phyloP scores from a whole-genome alignment of 2,888 invertebrate species.

The Dendrolimus pini region DNA sequence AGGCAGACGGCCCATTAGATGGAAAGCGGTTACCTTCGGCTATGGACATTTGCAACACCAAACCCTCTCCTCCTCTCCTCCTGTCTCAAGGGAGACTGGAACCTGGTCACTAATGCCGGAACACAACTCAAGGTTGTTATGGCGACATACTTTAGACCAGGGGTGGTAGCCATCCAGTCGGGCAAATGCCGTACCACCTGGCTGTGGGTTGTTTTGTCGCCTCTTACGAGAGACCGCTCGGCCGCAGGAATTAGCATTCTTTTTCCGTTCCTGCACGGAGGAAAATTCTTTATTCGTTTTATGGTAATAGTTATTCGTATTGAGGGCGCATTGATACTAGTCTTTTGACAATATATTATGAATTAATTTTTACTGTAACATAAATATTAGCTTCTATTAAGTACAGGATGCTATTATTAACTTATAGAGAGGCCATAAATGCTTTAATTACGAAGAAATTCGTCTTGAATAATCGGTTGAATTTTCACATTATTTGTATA shows the following conservation, averaged over 20 bases:
- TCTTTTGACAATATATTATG: too few species aligned
- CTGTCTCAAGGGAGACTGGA: too few species aligned
- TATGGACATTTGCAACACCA: neutral
- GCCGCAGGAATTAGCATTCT: neutral
- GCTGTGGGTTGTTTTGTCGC: neutral
- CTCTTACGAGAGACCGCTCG: neutral
- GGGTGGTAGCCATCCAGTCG: neutral
- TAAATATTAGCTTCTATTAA: too few species aligned
- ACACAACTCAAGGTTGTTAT: neutral
- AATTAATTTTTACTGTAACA: too few species aligned
- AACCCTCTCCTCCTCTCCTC: neutral
- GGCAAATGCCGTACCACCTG: neutral
- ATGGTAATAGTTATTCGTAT: too few species aligned
- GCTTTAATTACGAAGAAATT: too few species aligned
- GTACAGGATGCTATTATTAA: too few species aligned
- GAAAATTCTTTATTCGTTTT: neutral
- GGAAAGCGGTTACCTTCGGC: neutral
- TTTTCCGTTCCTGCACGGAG: neutral
- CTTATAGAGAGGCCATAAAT: too few species aligned
- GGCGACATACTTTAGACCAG: neutral
- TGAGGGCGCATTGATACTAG: too few species aligned
- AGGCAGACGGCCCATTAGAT: neutral
- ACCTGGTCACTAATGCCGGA: neutral
- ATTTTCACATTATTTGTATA: too few species aligned
- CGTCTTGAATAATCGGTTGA: too few species aligned